Conservation (phyloP, 2,888 invertebrate genomes). For the Calameuta pallipes region DNA sequence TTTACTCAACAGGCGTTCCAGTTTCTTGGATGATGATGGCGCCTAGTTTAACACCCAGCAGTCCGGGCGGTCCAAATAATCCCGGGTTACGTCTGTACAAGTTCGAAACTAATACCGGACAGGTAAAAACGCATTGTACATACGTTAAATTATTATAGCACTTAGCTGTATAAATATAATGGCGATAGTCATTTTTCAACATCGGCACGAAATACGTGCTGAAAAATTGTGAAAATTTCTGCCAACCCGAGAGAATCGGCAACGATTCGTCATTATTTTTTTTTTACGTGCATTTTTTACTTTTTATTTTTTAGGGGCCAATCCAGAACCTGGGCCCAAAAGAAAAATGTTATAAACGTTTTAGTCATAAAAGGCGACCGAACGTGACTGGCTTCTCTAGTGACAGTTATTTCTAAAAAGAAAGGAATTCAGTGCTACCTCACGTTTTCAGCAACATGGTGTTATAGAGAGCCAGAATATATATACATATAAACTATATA, state of each 20-base stretch:
- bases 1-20: constrained; percentile 74
- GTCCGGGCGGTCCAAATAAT: constrained; percentile 83
- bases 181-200: background rate
- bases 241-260: background rate
- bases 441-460: background rate
- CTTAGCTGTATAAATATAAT: background rate
- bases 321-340: background rate
- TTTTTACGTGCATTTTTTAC: background rate
- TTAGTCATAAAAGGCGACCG: background rate
- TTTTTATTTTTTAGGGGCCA: background rate
- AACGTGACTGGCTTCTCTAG: background rate
- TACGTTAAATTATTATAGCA: background rate
- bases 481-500: background rate
- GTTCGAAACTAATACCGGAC: constrained; percentile 88
- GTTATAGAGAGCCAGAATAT: background rate
- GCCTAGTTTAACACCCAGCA: constrained; percentile 90
- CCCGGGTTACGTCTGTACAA: constrained; percentile 90
- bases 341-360: background rate
- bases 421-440: background rate
- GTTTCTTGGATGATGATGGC: constrained; percentile 90
- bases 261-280: background rate
- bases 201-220: background rate
- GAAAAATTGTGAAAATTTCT: background rate
- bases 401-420: background rate
- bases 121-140: constrained; percentile 70